Evolutionary conservation across 2,797 vertebrate genomes (phyloP).

Genomic region (Darevskia mixta): DNA sequence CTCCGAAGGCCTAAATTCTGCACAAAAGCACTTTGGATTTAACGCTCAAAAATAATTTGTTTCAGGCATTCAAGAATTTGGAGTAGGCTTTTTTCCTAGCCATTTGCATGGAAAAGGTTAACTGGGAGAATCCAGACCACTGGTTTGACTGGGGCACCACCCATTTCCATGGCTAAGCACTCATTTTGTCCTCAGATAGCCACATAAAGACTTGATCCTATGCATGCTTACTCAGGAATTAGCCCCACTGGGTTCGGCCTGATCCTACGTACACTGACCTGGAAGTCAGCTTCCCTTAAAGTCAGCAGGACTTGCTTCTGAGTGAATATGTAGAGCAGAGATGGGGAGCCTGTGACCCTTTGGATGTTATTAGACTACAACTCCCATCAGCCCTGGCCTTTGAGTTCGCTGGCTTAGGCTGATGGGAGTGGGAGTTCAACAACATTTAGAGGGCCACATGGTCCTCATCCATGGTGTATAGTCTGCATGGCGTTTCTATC

Average conservation of each 20-base stretch:
- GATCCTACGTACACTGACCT: not conserved
- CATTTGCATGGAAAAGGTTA: not conserved
- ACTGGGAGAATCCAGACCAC: not conserved
- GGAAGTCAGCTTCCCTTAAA: not conserved
- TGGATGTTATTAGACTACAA: too few species aligned
- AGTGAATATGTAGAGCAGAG: not conserved
- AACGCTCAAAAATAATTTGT: conserved; percentile 18
- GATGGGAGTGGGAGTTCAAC: too few species aligned
- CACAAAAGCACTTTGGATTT: not conserved
- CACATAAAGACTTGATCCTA: not conserved
- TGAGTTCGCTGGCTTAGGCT: too few species aligned
- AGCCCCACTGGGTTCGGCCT: not conserved
- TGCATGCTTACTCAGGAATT: not conserved
- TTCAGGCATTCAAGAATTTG: not conserved
- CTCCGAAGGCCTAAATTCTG: not conserved
- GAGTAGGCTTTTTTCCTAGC: not conserved
- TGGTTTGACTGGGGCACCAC: not conserved
- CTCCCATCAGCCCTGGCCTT: too few species aligned
- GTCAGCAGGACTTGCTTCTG: not conserved
- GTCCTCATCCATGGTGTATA: too few species aligned
- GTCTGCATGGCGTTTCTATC: not conserved
- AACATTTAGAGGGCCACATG: too few species aligned
- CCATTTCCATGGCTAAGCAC: not conserved
- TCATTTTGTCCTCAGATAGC: not conserved
- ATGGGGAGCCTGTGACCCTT: too few species aligned